Conservation (phyloP, 2,888 invertebrate species). For the Microplitis manilae region DNA sequence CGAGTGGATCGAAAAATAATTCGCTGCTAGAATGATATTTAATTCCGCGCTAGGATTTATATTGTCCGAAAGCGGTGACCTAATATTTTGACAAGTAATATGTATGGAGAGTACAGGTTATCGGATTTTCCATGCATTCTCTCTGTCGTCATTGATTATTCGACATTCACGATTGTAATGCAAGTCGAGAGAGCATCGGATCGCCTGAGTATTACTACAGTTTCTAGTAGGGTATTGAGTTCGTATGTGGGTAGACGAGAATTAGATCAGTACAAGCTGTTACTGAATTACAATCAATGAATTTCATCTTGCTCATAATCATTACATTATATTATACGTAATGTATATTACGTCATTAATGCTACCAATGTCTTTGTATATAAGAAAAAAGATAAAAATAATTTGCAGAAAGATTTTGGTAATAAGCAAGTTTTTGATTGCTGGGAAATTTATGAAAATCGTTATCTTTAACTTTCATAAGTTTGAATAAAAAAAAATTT, state of each 20-base stretch:
- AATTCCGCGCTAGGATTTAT: not conserved
- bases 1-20: not conserved
- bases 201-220: slow-evolving; percentile 19
- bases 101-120: slow-evolving; percentile 3
- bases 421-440: too few species aligned
- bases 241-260: not conserved
- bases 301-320: not conserved
- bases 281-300: slow-evolving; percentile 16
- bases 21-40: not conserved
- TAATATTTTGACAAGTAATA: slow-evolving; percentile 20
- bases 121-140: slow-evolving; percentile 10
- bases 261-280: slow-evolving; percentile 15
- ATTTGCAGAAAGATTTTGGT: too few species aligned
- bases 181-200: slow-evolving; percentile 8
- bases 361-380: not conserved
- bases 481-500: not conserved
- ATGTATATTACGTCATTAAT: not conserved
- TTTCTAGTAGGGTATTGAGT: not conserved
- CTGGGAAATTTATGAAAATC: too few species aligned
- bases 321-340: not conserved
- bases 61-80: slow-evolving; percentile 2
- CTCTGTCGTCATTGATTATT: slow-evolving; percentile 26
- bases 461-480: too few species aligned
- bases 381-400: too few species aligned
- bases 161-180: slow-evolving; percentile 14